These are phyloP conservation scores for Epicauta chinensis DNA, from an alignment of 1,140 invertebrate species.

Conservation along the genomic window DNA sequence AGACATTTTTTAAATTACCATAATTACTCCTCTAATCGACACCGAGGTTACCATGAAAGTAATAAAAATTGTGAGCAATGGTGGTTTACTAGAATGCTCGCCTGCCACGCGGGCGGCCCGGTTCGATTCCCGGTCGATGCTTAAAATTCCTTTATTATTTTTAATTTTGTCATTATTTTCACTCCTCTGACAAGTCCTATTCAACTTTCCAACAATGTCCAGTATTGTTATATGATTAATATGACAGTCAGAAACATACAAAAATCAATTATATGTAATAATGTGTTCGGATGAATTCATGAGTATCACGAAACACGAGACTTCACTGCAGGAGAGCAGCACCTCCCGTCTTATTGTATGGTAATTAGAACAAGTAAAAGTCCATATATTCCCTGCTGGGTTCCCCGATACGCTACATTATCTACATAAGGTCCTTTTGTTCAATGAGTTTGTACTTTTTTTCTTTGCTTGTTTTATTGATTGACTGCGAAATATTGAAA, in stretches of 20 bases:
- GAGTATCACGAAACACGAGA: slow-evolving; percentile 18
- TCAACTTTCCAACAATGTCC: slow-evolving; percentile 4
- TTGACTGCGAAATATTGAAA: not conserved
- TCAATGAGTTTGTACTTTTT: not conserved
- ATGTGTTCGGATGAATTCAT: slow-evolving; percentile 16
- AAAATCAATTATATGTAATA: slow-evolving; percentile 22
- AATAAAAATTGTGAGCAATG: too few relatives aligned
- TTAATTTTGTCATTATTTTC: not conserved
- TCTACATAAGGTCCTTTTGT: not conserved
- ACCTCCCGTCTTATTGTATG: slow-evolving; percentile 33
- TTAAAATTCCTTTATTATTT: not conserved
- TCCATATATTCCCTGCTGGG: slow-evolving; percentile 21
- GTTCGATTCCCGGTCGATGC: too few relatives aligned
- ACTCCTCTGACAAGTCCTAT: not conserved
- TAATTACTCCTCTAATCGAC: too few relatives aligned
- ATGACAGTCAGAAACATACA: slow-evolving; percentile 12
- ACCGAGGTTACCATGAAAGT: too few relatives aligned
- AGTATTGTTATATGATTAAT: slow-evolving; percentile 14
- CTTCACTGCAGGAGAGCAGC: slow-evolving; percentile 23
- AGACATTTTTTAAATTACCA: too few relatives aligned
- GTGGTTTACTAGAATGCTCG: too few relatives aligned
- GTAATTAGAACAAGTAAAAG: slow-evolving; percentile 31
- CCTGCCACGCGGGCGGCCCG: too few relatives aligned
- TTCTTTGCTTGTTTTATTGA: not conserved
- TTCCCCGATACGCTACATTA: not conserved